Evolutionary conservation across 1,140 invertebrate genomes (phyloP).

Genomic region (Pseudomyrmex sp.): DNA sequence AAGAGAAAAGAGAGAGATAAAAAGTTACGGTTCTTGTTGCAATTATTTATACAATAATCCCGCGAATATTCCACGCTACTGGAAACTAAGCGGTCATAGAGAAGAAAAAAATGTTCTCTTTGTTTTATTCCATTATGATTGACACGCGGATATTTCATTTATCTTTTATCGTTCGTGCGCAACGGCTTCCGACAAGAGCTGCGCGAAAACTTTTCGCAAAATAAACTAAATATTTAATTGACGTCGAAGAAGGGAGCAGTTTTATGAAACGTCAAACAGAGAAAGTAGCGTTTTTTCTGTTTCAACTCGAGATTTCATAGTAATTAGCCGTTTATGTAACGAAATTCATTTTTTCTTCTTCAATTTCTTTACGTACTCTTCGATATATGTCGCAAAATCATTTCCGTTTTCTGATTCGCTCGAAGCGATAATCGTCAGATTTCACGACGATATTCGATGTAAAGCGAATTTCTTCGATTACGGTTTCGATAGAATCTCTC

Average conservation of each 20-base stretch:
- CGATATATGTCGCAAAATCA: not conserved
- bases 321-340: slow-evolving; percentile 62
- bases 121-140: not conserved
- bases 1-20: too few species aligned
- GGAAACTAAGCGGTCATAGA: not conserved
- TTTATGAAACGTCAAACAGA: slow-evolving; percentile 36
- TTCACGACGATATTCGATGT: too few species aligned
- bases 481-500: too few species aligned
- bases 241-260: slow-evolving; percentile 22
- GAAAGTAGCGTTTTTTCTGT: slow-evolving; percentile 10
- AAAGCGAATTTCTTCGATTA: too few species aligned
- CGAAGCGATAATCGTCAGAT: too few species aligned
- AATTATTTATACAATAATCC: too few species aligned
- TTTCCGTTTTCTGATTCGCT: too few species aligned
- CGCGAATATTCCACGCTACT: not conserved
- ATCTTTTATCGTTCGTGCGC: not conserved
- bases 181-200: not conserved
- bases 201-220: slow-evolving; percentile 13
- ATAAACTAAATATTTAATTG: slow-evolving; percentile 45
- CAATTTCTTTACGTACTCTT: slow-evolving; percentile 16
- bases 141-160: slow-evolving; percentile 1
- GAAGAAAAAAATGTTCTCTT: not conserved
- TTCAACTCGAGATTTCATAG: slow-evolving; percentile 22
- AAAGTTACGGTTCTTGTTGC: too few species aligned
- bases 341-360: slow-evolving; percentile 29